Base-by-base conservation (phyloP, 2,797 vertebrate genomes). In the Sandelia bainsii region DNA sequence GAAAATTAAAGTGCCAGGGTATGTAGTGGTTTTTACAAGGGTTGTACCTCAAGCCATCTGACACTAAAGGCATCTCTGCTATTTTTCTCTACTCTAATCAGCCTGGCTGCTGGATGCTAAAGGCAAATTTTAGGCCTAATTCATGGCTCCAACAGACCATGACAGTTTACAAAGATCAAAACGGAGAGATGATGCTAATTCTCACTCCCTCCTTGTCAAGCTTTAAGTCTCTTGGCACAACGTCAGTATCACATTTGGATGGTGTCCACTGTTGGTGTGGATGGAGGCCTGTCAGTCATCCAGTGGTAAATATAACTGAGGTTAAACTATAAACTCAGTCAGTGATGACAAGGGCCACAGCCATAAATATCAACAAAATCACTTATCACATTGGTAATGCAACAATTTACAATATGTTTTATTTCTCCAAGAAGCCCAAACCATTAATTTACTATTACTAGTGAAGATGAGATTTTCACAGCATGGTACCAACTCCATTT, bases 1-100 rank as follows among this genome's bases (percentile, higher is more conserved):
- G 32, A 34, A 34, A 34, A 6, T 34, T 34, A 2, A 34, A 34
- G 32, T 34, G 32, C 8, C 32, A 34, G 32, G 6, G 6, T 39
- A 39, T 39, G 9, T 39, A 39, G 25, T 39, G 8, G 9, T 39
- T 11, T 6, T 13, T 39, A 8, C 6, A 1, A 69, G 86, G 32
- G 50, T 54, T 44, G 52, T 32, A 37, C 44, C 23, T 77, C 50
- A 60, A 32, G 22, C 46, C 62, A 72, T 83, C 84, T 81, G 75
- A 83, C 80, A 40, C 73, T 80, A 89, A 93, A 94, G 92, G 91
- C 89, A 84, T 29, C 83, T 46, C 59, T 74, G 29, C 84, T 84
- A 80, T 87, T 79, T 74, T 87, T 82, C 74, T 70, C 87, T 91
- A 83, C 81, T 63, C 79, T 91, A 94, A 93, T 92, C 89, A 87